Conservation (phyloP, 2,888 invertebrate genomes). For the Tricholauxania praeusta region DNA sequence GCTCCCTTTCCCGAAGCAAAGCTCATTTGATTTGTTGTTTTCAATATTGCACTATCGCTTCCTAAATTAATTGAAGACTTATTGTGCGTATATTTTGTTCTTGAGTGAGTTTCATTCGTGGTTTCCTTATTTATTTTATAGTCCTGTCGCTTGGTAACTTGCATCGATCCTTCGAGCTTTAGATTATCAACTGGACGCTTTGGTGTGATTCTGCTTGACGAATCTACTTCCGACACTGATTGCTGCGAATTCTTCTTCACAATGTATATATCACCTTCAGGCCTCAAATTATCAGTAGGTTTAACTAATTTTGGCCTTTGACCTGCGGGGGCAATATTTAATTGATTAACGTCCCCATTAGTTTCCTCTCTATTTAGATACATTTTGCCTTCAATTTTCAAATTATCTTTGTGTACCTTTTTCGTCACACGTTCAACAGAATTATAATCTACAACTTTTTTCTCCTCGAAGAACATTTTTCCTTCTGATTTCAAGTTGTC, state of each 20-base stretch:
- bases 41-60: constrained; percentile 70
- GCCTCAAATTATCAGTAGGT: constrained; percentile 72
- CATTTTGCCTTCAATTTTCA: constrained; percentile 49
- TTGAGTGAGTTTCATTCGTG: constrained; percentile 45
- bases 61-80: constrained; percentile 76
- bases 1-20: constrained; percentile 69
- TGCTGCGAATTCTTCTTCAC: constrained; percentile 69
- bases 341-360: constrained; percentile 64
- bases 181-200: constrained; percentile 76
- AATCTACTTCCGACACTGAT: constrained; percentile 66
- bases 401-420: constrained; percentile 66
- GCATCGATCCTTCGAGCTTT: constrained; percentile 70
- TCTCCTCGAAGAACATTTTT: constrained; percentile 68
- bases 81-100: constrained; percentile 52
- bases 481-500: constrained; percentile 68
- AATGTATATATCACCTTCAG: constrained; percentile 71
- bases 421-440: constrained; percentile 58
- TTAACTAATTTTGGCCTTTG: constrained; percentile 67
- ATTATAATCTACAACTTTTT: constrained; percentile 63
- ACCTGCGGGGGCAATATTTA: constrained; percentile 69
- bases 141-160: constrained; percentile 55
- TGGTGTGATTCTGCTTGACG: constrained; percentile 68
- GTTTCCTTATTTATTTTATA: constrained; percentile 44
- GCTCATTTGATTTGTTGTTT: constrained; percentile 73
- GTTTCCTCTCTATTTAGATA: constrained; percentile 67